phyloP scores from a whole-genome alignment of 2,797 vertebrate genomes.

The Myripristis murdjan region DNA sequence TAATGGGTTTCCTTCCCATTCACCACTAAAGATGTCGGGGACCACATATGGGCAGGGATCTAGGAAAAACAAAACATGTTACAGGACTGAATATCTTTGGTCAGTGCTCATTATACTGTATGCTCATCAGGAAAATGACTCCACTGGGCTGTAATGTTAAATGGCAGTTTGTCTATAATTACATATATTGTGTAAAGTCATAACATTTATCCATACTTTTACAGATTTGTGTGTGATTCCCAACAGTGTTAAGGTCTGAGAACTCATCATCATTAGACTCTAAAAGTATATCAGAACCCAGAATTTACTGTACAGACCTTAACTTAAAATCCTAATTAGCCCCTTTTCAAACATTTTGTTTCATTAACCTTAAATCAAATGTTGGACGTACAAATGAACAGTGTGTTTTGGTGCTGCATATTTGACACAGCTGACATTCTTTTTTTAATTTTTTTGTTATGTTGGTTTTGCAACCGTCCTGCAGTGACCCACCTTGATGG shows the following conservation, averaged over 20 bases:
- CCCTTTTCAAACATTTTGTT: not conserved
- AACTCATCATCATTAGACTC: no score
- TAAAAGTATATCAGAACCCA: no score
- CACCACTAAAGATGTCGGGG: slow-evolving; percentile 83
- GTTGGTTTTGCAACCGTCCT: no score
- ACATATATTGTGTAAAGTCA: no score
- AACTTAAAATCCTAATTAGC: not conserved
- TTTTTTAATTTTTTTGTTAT: not conserved
- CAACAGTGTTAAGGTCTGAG: no score
- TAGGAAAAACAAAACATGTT: slow-evolving; percentile 47
- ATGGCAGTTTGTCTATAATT: no score
- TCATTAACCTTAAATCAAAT: not conserved
- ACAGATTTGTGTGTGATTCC: no score
- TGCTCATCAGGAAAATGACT: no score
- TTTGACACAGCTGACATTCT: not conserved
- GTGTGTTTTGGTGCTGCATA: not conserved
- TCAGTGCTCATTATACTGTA: no score
- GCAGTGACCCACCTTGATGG: slow-evolving; percentile 78
- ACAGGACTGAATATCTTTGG: not conserved
- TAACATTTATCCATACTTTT: no score
- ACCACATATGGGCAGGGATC: slow-evolving; percentile 88
- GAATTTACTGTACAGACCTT: no score
- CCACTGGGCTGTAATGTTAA: no score
- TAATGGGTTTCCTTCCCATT: slow-evolving; percentile 83
- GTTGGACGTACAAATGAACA: not conserved